phyloP scores from a whole-genome alignment of 1,140 invertebrate species.

The Antheraea mylitta region DNA sequence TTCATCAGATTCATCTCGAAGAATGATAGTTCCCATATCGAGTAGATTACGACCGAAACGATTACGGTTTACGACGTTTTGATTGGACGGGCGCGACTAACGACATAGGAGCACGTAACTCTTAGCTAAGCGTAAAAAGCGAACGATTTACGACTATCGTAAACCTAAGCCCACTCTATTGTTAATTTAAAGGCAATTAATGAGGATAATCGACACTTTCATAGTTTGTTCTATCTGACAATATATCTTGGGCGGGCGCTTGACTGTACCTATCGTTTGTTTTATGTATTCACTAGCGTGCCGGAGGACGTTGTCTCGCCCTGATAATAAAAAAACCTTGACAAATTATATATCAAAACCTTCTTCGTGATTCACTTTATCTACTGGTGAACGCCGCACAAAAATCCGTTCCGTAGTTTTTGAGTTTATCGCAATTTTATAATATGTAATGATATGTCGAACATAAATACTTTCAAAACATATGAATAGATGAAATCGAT shows the following conservation, averaged over 20 bases:
- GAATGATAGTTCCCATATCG: constrained; percentile 69
- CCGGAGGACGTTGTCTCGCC: too few species aligned
- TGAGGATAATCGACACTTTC: constrained; percentile 46
- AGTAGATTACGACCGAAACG: constrained; percentile 56
- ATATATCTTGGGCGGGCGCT: constrained; percentile 9
- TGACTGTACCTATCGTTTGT: constrained; percentile 28
- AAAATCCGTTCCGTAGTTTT: too few species aligned
- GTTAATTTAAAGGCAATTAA: constrained; percentile 53
- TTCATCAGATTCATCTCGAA: constrained; percentile 36
- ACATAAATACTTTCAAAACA: too few species aligned
- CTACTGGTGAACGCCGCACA: too few species aligned
- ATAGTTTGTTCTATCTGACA: constrained; percentile 34
- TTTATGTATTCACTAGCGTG: constrained; percentile 7
- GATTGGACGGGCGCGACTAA: constrained; percentile 64
- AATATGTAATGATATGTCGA: too few species aligned
- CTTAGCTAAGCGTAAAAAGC: constrained; percentile 36
- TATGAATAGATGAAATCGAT: too few species aligned
- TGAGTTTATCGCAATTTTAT: too few species aligned
- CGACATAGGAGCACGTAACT: constrained; percentile 59
- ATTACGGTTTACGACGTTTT: constrained; percentile 65
- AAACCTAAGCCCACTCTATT: constrained; percentile 45
- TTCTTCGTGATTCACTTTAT: too few species aligned
- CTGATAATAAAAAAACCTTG: too few species aligned
- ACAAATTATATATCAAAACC: too few species aligned
- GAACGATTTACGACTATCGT: constrained; percentile 57